Conservation (phyloP, 2,113 vertebrate species). For the Dromaius novaehollandiae region DNA sequence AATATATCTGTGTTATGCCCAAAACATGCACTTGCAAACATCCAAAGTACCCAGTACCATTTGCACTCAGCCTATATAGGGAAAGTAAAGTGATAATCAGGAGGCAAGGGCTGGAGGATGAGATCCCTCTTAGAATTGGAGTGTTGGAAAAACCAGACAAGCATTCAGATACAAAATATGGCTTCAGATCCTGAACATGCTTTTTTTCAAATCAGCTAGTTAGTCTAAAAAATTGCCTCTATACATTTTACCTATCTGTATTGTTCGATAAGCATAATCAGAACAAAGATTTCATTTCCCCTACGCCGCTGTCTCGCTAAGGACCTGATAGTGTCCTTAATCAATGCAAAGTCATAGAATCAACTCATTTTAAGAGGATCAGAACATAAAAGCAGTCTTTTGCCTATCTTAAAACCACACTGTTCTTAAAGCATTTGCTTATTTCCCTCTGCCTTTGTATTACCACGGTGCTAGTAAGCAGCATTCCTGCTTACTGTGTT, state of each 20-base stretch:
- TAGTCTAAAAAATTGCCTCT: background rate
- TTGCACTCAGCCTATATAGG: background rate
- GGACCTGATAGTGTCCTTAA: background rate
- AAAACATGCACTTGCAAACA: background rate
- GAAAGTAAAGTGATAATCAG: background rate
- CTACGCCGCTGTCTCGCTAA: background rate
- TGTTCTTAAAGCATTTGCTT: too few relatives aligned
- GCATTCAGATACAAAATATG: background rate
- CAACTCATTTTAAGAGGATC: background rate
- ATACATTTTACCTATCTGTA: background rate
- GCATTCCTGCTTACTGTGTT: background rate
- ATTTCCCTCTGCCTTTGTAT: background rate
- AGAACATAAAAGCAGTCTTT: background rate
- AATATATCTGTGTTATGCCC: background rate
- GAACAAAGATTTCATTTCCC: background rate
- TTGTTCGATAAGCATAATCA: background rate
- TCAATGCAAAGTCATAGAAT: background rate
- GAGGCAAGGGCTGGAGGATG: background rate
- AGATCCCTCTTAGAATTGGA: background rate
- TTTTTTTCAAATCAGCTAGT: background rate
- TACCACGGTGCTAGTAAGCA: background rate
- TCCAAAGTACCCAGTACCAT: background rate
- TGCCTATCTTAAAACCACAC: background rate
- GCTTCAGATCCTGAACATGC: background rate
- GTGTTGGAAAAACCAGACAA: background rate